phyloP scores from a whole-genome alignment of 2,888 invertebrate genomes.

The Cotesia congregata region DNA sequence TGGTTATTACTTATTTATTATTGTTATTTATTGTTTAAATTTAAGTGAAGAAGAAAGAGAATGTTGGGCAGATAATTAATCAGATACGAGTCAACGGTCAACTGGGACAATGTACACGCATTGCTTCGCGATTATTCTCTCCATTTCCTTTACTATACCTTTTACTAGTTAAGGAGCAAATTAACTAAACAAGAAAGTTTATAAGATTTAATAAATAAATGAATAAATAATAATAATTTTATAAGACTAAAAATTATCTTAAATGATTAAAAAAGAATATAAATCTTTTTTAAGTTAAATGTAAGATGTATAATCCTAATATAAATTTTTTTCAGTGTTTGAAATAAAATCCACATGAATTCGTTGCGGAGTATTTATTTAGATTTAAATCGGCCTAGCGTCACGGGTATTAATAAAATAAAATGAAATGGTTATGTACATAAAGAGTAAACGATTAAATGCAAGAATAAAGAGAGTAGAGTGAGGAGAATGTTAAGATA shows the following conservation, averaged over 20 bases:
- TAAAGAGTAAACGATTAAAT: neutral
- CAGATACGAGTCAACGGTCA: slow-evolving; percentile 53
- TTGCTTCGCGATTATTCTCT: slow-evolving; percentile 60
- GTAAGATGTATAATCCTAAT: too few species aligned
- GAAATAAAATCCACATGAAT: too few species aligned
- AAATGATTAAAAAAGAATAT: too few species aligned
- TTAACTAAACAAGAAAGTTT: neutral
- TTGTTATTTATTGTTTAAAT: neutral
- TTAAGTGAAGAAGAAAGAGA: neutral
- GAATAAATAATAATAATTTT: too few species aligned
- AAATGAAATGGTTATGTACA: neutral
- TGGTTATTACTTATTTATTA: neutral
- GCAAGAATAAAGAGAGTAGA: slow-evolving; percentile 23
- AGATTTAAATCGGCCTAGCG: slow-evolving; percentile 15
- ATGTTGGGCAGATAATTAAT: neutral
- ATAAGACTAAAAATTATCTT: too few species aligned
- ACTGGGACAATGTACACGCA: slow-evolving; percentile 60
- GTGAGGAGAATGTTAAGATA: slow-evolving; percentile 8
- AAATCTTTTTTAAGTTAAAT: too few species aligned
- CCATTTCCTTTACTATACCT: slow-evolving; percentile 9
- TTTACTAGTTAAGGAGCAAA: slow-evolving; percentile 38
- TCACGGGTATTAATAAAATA: neutral
- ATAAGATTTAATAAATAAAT: too few species aligned
- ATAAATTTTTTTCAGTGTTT: too few species aligned
- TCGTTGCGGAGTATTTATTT: neutral